A percentile compares a stretch with the other conserved stretches of the same genome.
phyloP scores from a whole-genome alignment of 1,140 invertebrate genomes.

The Drosophila arawakana region DNA sequence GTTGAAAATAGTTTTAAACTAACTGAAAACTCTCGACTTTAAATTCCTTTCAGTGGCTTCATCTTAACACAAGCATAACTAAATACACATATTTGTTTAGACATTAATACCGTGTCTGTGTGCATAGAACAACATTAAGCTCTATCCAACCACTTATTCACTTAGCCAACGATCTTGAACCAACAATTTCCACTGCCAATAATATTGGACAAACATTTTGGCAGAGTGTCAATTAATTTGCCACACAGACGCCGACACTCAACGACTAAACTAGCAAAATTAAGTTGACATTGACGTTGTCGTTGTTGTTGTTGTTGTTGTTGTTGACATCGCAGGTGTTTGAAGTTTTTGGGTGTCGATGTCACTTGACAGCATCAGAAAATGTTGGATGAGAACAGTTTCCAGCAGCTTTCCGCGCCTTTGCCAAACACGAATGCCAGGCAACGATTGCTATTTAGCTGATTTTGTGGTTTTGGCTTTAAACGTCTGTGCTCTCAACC shows the following conservation, averaged over 20 bases:
- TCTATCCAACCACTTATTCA: constrained; percentile 30
- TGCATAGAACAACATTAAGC: background rate
- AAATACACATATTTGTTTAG: background rate
- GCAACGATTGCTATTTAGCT: constrained; percentile 72
- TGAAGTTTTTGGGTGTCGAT: constrained; percentile 62
- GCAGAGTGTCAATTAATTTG: constrained; percentile 72
- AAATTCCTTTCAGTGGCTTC: background rate
- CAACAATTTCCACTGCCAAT: constrained; percentile 64
- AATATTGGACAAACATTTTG: constrained; percentile 70
- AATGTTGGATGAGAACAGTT: background rate
- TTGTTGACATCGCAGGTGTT: constrained; percentile 52
- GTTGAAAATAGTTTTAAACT: no score
- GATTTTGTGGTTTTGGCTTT: constrained; percentile 72
- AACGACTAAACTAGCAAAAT: constrained; percentile 69
- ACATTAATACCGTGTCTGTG: background rate
- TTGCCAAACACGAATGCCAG: constrained; percentile 36
- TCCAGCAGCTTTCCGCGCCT: constrained; percentile 28
- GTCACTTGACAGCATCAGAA: constrained; percentile 56
- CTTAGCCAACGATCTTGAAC: constrained; percentile 48
- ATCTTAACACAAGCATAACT: background rate
- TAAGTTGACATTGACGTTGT: constrained; percentile 57
- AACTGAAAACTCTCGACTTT: background rate
- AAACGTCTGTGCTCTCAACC: constrained; percentile 44
- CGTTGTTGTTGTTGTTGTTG: constrained; percentile 17
- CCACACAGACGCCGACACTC: constrained; percentile 55